Conservation (phyloP, 2,113 vertebrate species). For the Pseudopipra pipra region DNA sequence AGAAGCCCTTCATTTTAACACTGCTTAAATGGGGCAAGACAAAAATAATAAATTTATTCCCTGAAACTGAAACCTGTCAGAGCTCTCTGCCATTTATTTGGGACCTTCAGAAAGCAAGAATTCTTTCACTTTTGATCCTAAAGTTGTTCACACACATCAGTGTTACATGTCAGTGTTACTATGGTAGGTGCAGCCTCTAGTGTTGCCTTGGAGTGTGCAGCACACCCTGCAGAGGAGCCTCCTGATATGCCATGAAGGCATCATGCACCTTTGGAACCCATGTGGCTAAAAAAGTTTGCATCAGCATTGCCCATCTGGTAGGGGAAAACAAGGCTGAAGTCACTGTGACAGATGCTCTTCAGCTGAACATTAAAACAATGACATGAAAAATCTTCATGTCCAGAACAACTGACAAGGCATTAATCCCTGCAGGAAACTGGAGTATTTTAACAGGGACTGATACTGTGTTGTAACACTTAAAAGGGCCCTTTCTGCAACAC, state of each 20-base stretch:
- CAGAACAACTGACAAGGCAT: neutral
- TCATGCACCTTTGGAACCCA: neutral
- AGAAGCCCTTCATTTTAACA: neutral
- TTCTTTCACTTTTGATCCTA: neutral
- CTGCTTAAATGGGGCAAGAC: neutral
- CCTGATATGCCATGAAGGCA: neutral
- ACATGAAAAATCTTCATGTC: neutral
- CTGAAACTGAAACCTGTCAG: neutral
- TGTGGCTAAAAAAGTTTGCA: neutral
- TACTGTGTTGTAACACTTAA: neutral
- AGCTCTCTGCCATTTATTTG: neutral
- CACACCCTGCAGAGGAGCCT: neutral
- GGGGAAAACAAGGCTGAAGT: neutral
- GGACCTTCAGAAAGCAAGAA: neutral
- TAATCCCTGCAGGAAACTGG: neutral
- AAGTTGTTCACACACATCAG: neutral
- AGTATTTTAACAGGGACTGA: neutral
- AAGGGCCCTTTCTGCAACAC: neutral
- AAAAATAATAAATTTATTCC: neutral
- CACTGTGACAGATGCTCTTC: neutral
- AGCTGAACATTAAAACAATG: neutral
- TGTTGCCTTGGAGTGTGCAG: neutral
- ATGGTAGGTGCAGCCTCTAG: neutral
- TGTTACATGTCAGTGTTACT: neutral
- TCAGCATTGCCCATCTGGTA: neutral